These are phyloP conservation scores for Beris chalybata DNA, from an alignment of 2,888 invertebrate species.

Conservation along the genomic window DNA sequence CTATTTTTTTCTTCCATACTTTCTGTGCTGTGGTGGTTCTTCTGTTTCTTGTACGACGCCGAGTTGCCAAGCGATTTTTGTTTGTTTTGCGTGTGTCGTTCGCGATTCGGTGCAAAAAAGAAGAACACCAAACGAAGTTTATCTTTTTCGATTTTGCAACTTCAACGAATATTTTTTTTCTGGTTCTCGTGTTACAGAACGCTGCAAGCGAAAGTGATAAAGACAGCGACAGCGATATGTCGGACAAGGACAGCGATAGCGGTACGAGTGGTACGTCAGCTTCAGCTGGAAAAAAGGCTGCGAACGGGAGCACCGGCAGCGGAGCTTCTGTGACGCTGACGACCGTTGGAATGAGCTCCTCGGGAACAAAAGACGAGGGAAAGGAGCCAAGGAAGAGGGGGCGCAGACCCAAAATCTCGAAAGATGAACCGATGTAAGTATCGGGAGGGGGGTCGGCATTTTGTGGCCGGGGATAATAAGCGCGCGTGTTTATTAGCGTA, in stretches of 20 bases:
- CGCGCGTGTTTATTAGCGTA: not conserved
- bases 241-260: constrained; percentile 70
- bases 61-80: not conserved
- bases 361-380: constrained; percentile 16
- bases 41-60: constrained; percentile 7
- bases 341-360: constrained; percentile 15
- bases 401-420: constrained; percentile 64
- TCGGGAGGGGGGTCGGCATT: constrained; percentile 42
- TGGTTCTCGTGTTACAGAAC: constrained; percentile 32
- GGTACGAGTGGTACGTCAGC: constrained; percentile 58
- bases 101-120: not conserved
- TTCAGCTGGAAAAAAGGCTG: constrained; percentile 42
- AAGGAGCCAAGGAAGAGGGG: constrained; percentile 66
- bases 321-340: not conserved
- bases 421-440: constrained; percentile 56
- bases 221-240: constrained; percentile 70
- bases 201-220: constrained; percentile 66
- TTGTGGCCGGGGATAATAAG: not conserved
- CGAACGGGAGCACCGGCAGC: constrained; percentile 22
- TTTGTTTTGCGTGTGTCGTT: not conserved
- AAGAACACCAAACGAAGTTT: not conserved
- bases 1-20: constrained; percentile 3
- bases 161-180: not conserved
- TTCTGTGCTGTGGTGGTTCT: not conserved
- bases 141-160: not conserved